Evolutionary conservation across 2,888 invertebrate species (phyloP).

Genomic region (Heterodera filipjevi): DNA sequence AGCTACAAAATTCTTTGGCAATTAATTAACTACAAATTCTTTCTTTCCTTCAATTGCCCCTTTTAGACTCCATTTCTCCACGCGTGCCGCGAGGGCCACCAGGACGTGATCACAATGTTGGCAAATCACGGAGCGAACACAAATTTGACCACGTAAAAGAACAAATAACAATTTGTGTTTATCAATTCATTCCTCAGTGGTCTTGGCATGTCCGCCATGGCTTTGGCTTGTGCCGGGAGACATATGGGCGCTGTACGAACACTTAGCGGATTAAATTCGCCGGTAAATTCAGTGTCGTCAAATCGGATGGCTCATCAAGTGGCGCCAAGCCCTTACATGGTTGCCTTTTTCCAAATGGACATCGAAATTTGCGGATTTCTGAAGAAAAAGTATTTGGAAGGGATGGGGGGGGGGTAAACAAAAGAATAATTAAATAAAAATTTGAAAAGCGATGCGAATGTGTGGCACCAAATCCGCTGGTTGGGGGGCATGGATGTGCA

Average conservation of each 20-base stretch:
- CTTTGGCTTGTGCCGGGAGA: conserved; percentile 25
- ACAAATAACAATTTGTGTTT: too few relatives aligned
- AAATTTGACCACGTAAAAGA: not conserved
- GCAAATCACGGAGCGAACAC: conserved; percentile 25
- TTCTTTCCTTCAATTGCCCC: not conserved
- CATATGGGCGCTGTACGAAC: conserved; percentile 22
- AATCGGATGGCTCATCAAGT: conserved; percentile 17
- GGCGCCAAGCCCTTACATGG: conserved; percentile 23
- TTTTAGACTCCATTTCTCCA: conserved; percentile 22
- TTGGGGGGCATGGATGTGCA: conserved; percentile 18
- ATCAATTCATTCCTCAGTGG: not conserved
- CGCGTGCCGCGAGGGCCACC: conserved; percentile 28
- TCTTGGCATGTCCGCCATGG: conserved; percentile 20
- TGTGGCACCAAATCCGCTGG: conserved; percentile 24
- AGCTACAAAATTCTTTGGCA: too few relatives aligned
- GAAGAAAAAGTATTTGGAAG: conserved; percentile 21
- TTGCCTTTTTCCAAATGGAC: conserved; percentile 30
- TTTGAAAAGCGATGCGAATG: conserved; percentile 12
- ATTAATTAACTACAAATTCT: not conserved
- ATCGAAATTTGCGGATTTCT: conserved; percentile 27
- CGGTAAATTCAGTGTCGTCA: conserved; percentile 1
- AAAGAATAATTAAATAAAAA: not conserved
- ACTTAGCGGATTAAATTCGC: conserved; percentile 14
- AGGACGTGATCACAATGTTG: conserved; percentile 21
- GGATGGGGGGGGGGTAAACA: too few relatives aligned